Base-by-base conservation (phyloP, 2,888 invertebrate species). In the Dendrolimus pini region DNA sequence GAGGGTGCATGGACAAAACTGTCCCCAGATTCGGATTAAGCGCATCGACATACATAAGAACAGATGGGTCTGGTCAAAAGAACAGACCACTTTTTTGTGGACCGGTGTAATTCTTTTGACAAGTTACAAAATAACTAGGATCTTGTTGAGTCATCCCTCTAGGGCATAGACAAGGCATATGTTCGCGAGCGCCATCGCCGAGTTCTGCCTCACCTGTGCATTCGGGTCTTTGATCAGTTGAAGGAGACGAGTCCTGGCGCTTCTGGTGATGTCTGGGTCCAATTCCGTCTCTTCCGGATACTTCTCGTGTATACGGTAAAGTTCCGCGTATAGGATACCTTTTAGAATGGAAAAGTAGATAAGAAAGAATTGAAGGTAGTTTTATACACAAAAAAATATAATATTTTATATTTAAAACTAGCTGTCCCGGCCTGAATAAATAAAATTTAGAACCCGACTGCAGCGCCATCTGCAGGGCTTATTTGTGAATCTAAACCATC, bases 141-240 rank as follows among this genome's bases (percentile, higher is more conserved):
- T 30, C 30, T 30, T 30, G 3, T 30, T 30, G 42, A 62, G 69
- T 76, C 76, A 74, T 59, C 63, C 69, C 1, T 72, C 72, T 53
- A 61, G 54, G 0, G 78, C 76, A 1, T 64, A 62, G 3, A 82
- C 74, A 0, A 89, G 74, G 56, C 85, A 86, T 1, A 91, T 73
- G 63, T 83, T 83, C 0, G 93, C 91, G 14, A 93, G 84, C 0
- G 93, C 93, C 71, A 92, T 82, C 1, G 92, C 93, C 0, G 93
- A 85, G 69, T 92, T 88, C 61, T 92, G 89, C 12, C 93, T 75
- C 1, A 94, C 94, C 8, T 77, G 78, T 1, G 92, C 85, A 59
- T 91, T 87, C 6, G 86, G 73, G 67, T 94, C 94, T 57, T 91
- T 90, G 55, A 93, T 73, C 1, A 94, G 83, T 58, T 91, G 91